Conservation (phyloP, 1,140 invertebrate species). For the Macrobrachium rosenbergii region DNA sequence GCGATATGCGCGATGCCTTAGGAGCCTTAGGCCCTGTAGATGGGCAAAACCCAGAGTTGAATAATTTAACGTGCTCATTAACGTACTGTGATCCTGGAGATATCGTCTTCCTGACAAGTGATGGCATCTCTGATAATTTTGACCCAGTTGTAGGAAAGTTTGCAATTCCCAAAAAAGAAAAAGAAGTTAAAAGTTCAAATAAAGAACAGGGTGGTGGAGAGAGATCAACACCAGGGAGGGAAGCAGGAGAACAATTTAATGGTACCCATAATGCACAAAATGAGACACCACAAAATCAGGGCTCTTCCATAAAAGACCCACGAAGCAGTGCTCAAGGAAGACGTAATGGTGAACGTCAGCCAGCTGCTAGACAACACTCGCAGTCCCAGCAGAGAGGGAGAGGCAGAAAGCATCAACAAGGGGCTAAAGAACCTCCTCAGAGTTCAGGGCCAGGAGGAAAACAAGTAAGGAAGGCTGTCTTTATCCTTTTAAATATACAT, state of each 20-base stretch:
- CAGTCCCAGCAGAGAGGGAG: constrained; percentile 29
- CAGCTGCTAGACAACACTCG: neutral
- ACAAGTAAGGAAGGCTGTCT: constrained; percentile 7
- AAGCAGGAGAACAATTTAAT: constrained; percentile 10
- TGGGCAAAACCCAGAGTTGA: constrained; percentile 89
- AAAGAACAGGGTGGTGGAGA: constrained; percentile 4
- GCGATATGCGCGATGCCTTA: constrained; percentile 92
- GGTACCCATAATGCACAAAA: constrained; percentile 46
- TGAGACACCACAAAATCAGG: neutral
- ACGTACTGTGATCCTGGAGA: constrained; percentile 87
- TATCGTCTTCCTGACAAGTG: constrained; percentile 90
- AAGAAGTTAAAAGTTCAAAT: constrained; percentile 8
- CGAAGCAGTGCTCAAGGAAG: constrained; percentile 12
- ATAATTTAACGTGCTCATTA: constrained; percentile 91
- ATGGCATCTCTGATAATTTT: constrained; percentile 95
- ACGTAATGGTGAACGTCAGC: constrained; percentile 28
- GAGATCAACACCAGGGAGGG: constrained; percentile 44
- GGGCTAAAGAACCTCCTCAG: constrained; percentile 5
- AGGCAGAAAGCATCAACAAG: constrained; percentile 11
- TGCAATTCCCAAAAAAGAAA: constrained; percentile 75
- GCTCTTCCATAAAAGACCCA: neutral
- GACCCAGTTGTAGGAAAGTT: constrained; percentile 95
- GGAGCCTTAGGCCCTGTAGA: constrained; percentile 92
- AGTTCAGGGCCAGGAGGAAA: constrained; percentile 19
- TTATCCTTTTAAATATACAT: neutral